Conservation (phyloP, 1,140 invertebrate species). For the Drosophila quadrilineata region DNA sequence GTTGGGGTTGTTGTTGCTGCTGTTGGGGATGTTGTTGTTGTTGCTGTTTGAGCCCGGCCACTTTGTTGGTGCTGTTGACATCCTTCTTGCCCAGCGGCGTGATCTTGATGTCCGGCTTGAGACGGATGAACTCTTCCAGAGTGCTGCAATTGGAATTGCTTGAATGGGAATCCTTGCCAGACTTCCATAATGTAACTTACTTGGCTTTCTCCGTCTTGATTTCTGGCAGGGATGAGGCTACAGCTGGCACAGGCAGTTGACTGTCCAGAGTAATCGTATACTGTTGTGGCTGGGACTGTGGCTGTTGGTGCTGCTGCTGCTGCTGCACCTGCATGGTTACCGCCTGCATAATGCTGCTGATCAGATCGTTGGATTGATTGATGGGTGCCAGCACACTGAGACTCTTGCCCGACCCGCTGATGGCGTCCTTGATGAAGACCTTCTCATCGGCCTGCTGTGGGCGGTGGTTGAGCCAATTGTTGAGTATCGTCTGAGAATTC, state of each 20-base stretch:
- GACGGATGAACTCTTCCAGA: slow-evolving; percentile 81
- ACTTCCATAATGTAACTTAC: slow-evolving; percentile 4
- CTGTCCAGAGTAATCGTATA: slow-evolving; percentile 82
- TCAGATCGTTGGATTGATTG: slow-evolving; percentile 50
- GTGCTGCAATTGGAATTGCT: slow-evolving; percentile 27
- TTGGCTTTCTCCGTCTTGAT: slow-evolving; percentile 52
- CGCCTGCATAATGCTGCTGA: slow-evolving; percentile 77
- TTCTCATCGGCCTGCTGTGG: slow-evolving; percentile 86
- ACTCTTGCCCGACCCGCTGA: slow-evolving; percentile 61
- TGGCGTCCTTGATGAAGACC: slow-evolving; percentile 83
- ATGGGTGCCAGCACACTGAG: slow-evolving; percentile 47
- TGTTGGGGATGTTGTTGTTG: slow-evolving; percentile 4
- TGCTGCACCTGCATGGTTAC: slow-evolving; percentile 67
- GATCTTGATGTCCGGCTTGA: slow-evolving; percentile 82
- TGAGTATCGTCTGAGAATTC: slow-evolving; percentile 86
- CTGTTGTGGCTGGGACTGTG: slow-evolving; percentile 43
- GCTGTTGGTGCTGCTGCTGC: slow-evolving; percentile 56
- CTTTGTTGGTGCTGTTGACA: neutral
- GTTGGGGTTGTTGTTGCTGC: slow-evolving; percentile 27
- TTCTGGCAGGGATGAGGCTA: slow-evolving; percentile 53
- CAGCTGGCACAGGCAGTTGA: slow-evolving; percentile 48
- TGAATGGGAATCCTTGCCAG: neutral
- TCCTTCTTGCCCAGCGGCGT: slow-evolving; percentile 73
- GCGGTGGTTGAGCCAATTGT: slow-evolving; percentile 85
- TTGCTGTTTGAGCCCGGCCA: neutral